phyloP scores from a whole-genome alignment of 2,797 vertebrate genomes.

The Gallinago stenura region DNA sequence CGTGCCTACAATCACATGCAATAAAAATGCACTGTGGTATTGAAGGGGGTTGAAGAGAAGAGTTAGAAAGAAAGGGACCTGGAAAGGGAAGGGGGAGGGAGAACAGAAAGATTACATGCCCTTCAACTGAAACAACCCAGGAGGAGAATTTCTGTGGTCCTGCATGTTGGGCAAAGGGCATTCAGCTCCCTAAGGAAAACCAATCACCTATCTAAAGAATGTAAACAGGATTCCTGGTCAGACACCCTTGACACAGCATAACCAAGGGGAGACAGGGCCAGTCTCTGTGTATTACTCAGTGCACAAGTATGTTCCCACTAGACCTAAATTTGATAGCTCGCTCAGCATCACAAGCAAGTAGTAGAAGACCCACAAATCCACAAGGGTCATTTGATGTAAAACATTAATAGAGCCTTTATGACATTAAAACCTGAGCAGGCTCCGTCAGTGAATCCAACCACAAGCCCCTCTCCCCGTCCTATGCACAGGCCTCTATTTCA shows the following conservation, averaged over 20 bases:
- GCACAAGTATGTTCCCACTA: not conserved
- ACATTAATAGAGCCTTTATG: not conserved
- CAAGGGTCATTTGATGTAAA: not conserved
- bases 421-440: not conserved
- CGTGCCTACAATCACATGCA: not conserved
- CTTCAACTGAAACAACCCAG: not conserved
- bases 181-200: not conserved
- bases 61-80: not conserved
- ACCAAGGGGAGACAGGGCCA: not conserved
- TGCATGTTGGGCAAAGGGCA: not conserved
- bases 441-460: not conserved
- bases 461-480: not conserved
- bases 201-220: not conserved
- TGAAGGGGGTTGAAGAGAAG: not conserved
- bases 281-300: not conserved
- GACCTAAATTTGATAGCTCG: not conserved
- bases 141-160: not conserved
- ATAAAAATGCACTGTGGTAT: not conserved
- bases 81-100: not conserved
- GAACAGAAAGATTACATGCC: not conserved
- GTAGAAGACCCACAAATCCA: not conserved
- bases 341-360: not conserved
- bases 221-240: conserved; percentile 26
- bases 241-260: not conserved
- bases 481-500: not conserved